Conservation (phyloP, 2,888 invertebrate genomes). For the Amaurobius ferox region DNA sequence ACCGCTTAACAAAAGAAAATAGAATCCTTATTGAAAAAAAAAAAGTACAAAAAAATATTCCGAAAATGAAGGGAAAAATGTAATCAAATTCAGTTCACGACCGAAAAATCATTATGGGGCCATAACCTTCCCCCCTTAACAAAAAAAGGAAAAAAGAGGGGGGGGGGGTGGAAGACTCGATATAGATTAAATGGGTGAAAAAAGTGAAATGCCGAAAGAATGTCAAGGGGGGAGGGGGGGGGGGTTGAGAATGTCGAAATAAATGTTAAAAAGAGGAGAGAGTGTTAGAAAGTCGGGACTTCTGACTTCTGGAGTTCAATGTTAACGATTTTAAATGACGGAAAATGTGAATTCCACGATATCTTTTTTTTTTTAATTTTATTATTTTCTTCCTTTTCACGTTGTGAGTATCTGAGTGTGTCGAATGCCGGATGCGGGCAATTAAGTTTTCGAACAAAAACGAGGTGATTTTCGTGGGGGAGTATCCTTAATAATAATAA, state of each 20-base stretch:
- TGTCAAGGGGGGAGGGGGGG: not conserved
- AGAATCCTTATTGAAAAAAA: not conserved
- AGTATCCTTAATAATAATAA: not conserved
- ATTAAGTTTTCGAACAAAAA: slow-evolving; percentile 26
- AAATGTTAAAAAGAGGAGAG: slow-evolving; percentile 23
- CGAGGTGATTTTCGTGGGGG: not conserved
- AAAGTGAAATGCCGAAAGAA: not conserved
- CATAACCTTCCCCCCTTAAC: slow-evolving; percentile 56
- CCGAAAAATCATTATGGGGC: slow-evolving; percentile 66
- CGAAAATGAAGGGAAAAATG: slow-evolving; percentile 30
- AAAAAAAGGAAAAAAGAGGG: slow-evolving; percentile 27
- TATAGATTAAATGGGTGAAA: slow-evolving; percentile 63
- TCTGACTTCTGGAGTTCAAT: slow-evolving; percentile 58
- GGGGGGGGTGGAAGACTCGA: slow-evolving; percentile 35
- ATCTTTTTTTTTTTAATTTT: slow-evolving; percentile 12
- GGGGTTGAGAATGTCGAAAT: slow-evolving; percentile 13
- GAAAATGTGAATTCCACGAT: slow-evolving; percentile 46
- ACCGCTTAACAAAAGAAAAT: slow-evolving; percentile 1
- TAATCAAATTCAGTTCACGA: slow-evolving; percentile 69
- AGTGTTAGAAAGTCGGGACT: slow-evolving; percentile 61
- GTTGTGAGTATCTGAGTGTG: not conserved
- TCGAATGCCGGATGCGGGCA: slow-evolving; percentile 37
- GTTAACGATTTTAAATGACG: slow-evolving; percentile 60
- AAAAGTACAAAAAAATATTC: not conserved
- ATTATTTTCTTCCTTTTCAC: slow-evolving; percentile 15